These are phyloP conservation scores for Eubasilissa regina DNA, from an alignment of 1,140 invertebrate genomes.

Conservation along the genomic window DNA sequence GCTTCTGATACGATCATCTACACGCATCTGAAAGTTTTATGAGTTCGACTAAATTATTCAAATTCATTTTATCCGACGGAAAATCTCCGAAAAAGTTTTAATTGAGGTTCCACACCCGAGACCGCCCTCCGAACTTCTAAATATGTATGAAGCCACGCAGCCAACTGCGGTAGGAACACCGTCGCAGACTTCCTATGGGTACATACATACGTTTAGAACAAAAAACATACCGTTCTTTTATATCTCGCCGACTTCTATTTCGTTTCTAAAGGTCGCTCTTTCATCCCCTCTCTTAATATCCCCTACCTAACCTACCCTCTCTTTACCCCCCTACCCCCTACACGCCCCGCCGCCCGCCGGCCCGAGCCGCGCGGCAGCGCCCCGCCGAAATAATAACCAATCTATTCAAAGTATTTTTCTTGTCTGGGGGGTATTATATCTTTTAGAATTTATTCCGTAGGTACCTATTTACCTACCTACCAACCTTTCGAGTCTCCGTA, in stretches of 20 bases:
- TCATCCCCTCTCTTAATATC: conserved; percentile 19
- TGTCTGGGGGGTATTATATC: conserved; percentile 45
- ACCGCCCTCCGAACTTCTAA: neutral
- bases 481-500: conserved; percentile 29
- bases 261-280: conserved; percentile 40
- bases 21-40: conserved; percentile 15
- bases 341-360: neutral
- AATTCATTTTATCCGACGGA: conserved; percentile 16
- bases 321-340: neutral
- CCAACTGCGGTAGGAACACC: neutral
- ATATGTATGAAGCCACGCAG: neutral
- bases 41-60: conserved; percentile 35
- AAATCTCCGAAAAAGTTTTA: conserved; percentile 35
- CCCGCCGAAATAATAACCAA: conserved; percentile 48
- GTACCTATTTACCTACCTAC: conserved; percentile 19
- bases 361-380: neutral
- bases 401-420: conserved; percentile 53
- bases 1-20: conserved; percentile 5
- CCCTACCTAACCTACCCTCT: neutral
- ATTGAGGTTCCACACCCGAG: neutral
- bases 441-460: conserved; percentile 47
- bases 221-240: conserved; percentile 38
- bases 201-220: conserved; percentile 30
- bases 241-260: conserved; percentile 42
- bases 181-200: neutral